Evolutionary conservation across 1,140 invertebrate genomes (phyloP), one percentile per base, ranked within the genome.

Genomic region (Papilio glaucus): DNA sequence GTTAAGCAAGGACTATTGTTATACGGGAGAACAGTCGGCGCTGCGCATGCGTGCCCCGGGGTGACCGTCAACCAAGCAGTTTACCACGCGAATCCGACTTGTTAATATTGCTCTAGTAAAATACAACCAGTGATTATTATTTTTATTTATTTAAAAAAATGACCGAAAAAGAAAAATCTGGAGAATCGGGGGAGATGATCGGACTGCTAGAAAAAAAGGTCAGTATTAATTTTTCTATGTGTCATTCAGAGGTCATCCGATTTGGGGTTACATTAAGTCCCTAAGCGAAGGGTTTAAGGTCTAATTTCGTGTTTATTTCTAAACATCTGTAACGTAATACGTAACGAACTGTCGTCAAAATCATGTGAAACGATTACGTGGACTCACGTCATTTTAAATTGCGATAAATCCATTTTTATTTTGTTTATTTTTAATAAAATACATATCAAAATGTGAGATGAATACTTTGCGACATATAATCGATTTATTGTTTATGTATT

Each of bases 151-250:
- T 21, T 74, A 21, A 4, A 13, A 78, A 63, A 72, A 84, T 84
- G 82, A 41, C 67, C 4, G 78, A 71, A n/a, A 74, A 79, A 18
- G 77, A 74, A 37, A 82, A 80, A 71, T 39, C 24, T n/a, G 69
- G 38, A 4, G 77, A 83, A 21, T 74, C 79, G 1, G 81, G 70
- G 0, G 83, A 85, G 49, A 85, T 67, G 18, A 80, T 85, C 12
- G 76, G 75, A 15, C 70, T 85, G 49, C 71, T 85, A 39, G 79
- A 83, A 12, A 77, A 79, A 72, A 83, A 85, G 82, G 83, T 85
- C 70, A 76, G 83, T 33, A 6, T 77, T 37, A 6, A 62, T 37
- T 18, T 45, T 70, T 49, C 24, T 10, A 13, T 18, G 61, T 76
- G 77, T 79, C 77, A 79, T 63, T 42, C 49, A 72, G 76, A 82